Evolutionary conservation across 2,888 invertebrate species (phyloP), one percentile per base, ranked within the genome.

Genomic region (Trichogramma evanescens): DNA sequence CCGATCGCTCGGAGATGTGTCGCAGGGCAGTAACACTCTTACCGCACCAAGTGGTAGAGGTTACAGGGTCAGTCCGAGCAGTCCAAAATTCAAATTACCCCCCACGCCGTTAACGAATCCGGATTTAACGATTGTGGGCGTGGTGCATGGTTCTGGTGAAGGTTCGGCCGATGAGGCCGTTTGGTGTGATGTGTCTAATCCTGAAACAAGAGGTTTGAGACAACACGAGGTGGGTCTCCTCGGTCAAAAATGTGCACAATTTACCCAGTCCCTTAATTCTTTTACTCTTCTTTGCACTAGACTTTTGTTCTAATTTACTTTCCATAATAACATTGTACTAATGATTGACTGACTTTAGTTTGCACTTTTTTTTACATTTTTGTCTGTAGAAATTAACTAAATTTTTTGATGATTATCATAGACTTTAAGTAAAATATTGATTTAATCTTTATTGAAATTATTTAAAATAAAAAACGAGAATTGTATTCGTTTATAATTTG

Each of bases 221-320:
- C 45, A 63, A 74, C 74, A 72, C 70, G 76, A 77, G 77, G 77
- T 77, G 77, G 76, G 77, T 76, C 66, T 65, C 56, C 2, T 26
- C 26, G 26, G 26, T 26, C 67, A 45, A 45, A 45, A n/a, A 8
- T 45, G n/a, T 9, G 45, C 45, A 45, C 3, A n/a, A 9, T 45
- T 9, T 45, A 45, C 45, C n/a, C n/a, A 9, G 8, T 45, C 8
- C n/a, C 8, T 9, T 45, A 45, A 45, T 9, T 8, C 45, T 45
- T 45, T 45, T 45, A 45, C n/a, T 45, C n/a, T 45, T 45, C n/a
- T 9, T 9, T 26, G 26, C 26, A 26, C 26, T 26, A 26, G 26
- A 26, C 26, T 26, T 26, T 26, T 26, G 26, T 26, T 26, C 26
- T 26, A 26, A 26, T 26, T 26, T 26, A 26, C 26, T 26, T 26